Base-by-base conservation (phyloP, 2,888 invertebrate species). In the Cerastis rubricosa region DNA sequence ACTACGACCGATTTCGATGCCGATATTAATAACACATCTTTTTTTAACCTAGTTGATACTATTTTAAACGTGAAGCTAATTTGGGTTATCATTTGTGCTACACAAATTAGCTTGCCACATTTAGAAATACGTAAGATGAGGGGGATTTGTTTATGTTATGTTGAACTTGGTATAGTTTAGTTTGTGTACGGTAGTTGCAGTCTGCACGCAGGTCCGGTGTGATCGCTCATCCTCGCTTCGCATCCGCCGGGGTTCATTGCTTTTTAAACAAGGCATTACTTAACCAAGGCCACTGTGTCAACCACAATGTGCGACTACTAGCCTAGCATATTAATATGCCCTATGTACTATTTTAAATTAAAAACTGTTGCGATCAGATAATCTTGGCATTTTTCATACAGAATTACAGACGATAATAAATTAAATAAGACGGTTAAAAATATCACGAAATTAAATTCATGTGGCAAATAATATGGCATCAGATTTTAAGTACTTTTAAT, bases 401-500 rank as follows among this genome's bases (percentile, higher is more conserved):
- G 93, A 93, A 92, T 92, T 92, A 92, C 91, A 93, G 92, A 92
- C 91, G 88, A 93, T 89, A 94, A 93, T 92, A 94, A 93, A 94
- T 95, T 94, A 94, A 95, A 94, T 93, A 94, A 94, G 91, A 94
- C 90, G 92, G 92, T 93, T 92, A 93, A 95, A 94, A 93, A 94
- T 95, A 96, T 96, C 95, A 96, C 95, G 94, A 95, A 95, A 95
- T 89, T 93, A 94, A 94, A 95, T 93, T 95, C 95, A 94, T 90
- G 96, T 96, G 96, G 96, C 96, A 96, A 96, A 96, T 93, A 94
- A 96, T 96, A 96, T 96, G 96, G 96, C 96, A 96, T 94, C 95
- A 95, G 96, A 94, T 94, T 92, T 96, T 96, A 96, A 96, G 96
- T 96, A 96, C 96, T 93, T 95, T 94, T 92, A 90, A 90, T 90